Evolutionary conservation across 2,113 vertebrate genomes (phyloP).

Genomic region (Daboia siamensis): DNA sequence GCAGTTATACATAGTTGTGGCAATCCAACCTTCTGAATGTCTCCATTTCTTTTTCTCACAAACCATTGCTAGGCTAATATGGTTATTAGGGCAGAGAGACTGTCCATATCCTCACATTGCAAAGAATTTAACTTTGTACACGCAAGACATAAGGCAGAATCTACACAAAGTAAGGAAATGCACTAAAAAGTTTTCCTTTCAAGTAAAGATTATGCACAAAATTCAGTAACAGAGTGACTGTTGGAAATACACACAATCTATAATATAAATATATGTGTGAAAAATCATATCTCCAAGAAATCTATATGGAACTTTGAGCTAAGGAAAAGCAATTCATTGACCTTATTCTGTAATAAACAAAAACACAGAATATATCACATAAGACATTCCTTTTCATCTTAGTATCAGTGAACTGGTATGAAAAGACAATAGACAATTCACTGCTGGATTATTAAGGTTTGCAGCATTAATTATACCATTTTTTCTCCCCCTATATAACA

Average conservation of each 20-base stretch:
- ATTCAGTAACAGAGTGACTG: not conserved
- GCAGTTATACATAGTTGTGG: not conserved
- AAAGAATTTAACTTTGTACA: not conserved
- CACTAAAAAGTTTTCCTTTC: not conserved
- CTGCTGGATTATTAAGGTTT: not conserved
- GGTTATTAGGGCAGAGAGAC: not conserved
- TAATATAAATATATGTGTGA: not conserved
- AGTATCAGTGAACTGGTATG: not conserved
- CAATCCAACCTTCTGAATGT: not conserved
- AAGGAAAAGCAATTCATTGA: not conserved
- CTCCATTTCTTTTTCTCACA: not conserved
- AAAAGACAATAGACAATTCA: not conserved
- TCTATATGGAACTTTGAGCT: not conserved
- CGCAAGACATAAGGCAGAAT: not conserved
- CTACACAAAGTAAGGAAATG: not conserved
- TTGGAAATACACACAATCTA: not conserved
- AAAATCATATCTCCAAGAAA: not conserved
- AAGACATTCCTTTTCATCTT: not conserved
- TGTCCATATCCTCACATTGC: not conserved
- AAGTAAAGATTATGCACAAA: not conserved
- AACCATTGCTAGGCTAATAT: not conserved
- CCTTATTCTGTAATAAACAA: not conserved
- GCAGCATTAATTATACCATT: not conserved
- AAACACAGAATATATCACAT: not conserved
- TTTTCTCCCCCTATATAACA: not conserved